These are phyloP conservation scores for Falco peregrinus DNA, from an alignment of 2,797 vertebrate genomes.

Conservation along the genomic window DNA sequence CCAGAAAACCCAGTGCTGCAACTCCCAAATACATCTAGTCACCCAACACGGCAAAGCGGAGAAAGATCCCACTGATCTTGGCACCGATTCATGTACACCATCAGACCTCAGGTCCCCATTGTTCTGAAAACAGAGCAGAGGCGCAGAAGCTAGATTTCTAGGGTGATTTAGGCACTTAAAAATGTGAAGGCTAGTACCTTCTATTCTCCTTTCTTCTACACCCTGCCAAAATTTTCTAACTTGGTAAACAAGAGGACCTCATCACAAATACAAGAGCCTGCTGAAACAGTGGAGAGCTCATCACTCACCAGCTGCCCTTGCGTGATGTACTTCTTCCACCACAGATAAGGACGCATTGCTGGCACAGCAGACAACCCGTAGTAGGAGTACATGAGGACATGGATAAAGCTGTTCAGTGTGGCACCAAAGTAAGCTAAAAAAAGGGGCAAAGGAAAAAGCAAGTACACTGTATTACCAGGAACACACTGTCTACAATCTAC, in stretches of 20 bases:
- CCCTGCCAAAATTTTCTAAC: neutral
- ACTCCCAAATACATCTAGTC: neutral
- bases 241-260: neutral
- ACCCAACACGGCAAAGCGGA: neutral
- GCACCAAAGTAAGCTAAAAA: slow-evolving; percentile 92
- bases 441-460: neutral
- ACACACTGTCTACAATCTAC: neutral
- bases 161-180: neutral
- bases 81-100: neutral
- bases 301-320: slow-evolving; percentile 94
- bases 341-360: slow-evolving; percentile 92
- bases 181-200: neutral
- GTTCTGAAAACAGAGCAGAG: neutral
- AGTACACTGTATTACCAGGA: neutral
- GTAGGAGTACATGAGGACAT: slow-evolving; percentile 98
- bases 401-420: slow-evolving; percentile 94
- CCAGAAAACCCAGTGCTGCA: neutral
- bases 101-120: neutral
- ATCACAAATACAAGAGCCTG: neutral
- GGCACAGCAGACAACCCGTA: slow-evolving; percentile 93
- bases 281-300: neutral
- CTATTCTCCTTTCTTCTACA: neutral
- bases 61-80: neutral
- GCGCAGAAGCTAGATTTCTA: neutral
- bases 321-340: slow-evolving; percentile 99